These are phyloP conservation scores for Saturnia pavonia DNA, from an alignment of 2,888 invertebrate genomes.

Conservation along the genomic window DNA sequence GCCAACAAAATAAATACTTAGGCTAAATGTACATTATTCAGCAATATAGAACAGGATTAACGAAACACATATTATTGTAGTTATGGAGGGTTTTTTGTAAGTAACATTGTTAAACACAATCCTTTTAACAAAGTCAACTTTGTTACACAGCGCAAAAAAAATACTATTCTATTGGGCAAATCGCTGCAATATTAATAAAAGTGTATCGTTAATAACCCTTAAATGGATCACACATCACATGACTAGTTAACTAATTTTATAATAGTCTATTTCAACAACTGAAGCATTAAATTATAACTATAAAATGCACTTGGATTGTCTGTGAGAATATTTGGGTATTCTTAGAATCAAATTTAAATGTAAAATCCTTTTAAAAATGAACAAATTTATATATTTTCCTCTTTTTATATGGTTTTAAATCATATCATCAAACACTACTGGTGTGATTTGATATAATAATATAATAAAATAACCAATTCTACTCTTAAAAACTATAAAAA, in stretches of 20 bases:
- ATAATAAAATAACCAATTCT: no score
- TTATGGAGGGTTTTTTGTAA: background rate
- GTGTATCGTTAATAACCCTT: background rate
- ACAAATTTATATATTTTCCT: no score
- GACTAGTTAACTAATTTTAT: background rate
- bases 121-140: background rate
- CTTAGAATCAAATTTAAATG: no score
- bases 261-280: background rate
- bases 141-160: background rate
- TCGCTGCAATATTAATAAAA: background rate
- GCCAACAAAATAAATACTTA: conserved; percentile 15
- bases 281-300: background rate
- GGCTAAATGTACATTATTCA: conserved; percentile 5
- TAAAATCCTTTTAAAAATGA: no score
- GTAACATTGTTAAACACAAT: background rate
- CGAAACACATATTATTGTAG: background rate
- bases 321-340: no score
- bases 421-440: no score
- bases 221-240: background rate
- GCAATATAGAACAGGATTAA: background rate
- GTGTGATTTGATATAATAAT: no score
- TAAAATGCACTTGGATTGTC: background rate
- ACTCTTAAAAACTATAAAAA: no score
- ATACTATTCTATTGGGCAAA: background rate
- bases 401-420: no score